These are phyloP conservation scores for Perca fluviatilis DNA, from an alignment of 2,113 vertebrate genomes.

Conservation along the genomic window DNA sequence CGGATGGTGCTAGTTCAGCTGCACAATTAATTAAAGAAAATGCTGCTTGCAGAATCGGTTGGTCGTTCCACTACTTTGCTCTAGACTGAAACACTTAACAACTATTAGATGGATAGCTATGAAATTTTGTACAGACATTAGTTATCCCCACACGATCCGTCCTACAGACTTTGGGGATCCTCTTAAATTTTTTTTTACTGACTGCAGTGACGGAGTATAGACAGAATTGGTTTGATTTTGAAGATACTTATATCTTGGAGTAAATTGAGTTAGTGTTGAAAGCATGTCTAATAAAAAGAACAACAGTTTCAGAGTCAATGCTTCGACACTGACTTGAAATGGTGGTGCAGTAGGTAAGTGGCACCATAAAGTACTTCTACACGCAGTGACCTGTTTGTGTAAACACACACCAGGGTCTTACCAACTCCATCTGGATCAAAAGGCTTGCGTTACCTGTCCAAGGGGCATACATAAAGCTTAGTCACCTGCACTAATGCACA, in stretches of 20 bases:
- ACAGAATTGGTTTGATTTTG: background rate
- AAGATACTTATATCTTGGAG: background rate
- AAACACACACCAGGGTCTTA: constrained; percentile 17
- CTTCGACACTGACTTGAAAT: background rate
- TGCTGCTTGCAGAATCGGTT: background rate
- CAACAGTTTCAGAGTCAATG: background rate
- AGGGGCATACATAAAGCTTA: background rate
- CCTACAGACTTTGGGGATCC: background rate
- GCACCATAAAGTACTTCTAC: background rate
- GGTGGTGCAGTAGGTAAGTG: background rate
- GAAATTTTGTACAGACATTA: background rate
- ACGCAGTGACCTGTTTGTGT: constrained; percentile 1
- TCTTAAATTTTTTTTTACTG: background rate
- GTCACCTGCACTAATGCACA: background rate
- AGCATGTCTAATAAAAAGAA: background rate
- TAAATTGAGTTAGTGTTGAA: background rate
- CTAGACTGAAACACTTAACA: background rate
- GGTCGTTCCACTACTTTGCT: background rate
- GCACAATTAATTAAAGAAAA: background rate
- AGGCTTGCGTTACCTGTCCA: background rate
- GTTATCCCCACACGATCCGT: background rate
- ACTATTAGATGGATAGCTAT: background rate
- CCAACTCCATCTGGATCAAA: background rate
- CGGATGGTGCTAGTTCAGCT: background rate
- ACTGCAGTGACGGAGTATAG: background rate